Evolutionary conservation across 2,888 invertebrate genomes (phyloP), one percentile per base, ranked within the genome.

Genomic region (Drosophila barbarae): DNA sequence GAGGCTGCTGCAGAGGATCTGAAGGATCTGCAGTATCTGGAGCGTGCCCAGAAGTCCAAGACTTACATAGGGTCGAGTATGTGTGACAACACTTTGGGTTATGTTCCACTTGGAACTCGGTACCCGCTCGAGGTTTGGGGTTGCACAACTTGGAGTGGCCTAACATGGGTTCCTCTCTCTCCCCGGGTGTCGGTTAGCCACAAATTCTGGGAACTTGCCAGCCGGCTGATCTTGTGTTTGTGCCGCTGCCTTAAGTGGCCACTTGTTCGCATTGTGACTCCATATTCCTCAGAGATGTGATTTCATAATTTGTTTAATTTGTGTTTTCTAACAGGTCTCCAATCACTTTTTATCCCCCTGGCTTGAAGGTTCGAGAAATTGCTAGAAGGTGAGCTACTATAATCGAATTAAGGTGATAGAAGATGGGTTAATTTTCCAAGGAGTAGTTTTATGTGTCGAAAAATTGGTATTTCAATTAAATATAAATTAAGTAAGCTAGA

Each of bases 161-260:
- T 34, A 18, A 30, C 44, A 50, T 46, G 44, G 44, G 10, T 36
- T 5, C 53, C 26, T 68, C 18, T 68, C 18, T n/a, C 12, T 18
- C 18, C 18, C 52, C 15, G 65, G 65, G 82, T 77, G 76, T 81
- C 82, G 50, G 71, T 60, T 77, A 57, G 46, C 77, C 61, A 66
- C 66, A 67, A 73, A 63, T 77, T 81, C 77, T 41, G 26, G 69
- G 77, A 77, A 77, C 61, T 59, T 69, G 42, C 23, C 49, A 21
- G 61, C 44, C 35, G 21, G 21, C 44, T 26, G 44, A 52, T 63
- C 30, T 49, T 18, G n/a, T 64, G 32, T 38, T 35, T 32, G 13
- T 13, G 57, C 12, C n/a, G 52, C 52, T 52, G 6, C 10, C 28
- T 9, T 23, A 59, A 59, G 59, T 59, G 59, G 59, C 23, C 44